These are phyloP conservation scores for Celastrina argiolus DNA, from an alignment of 2,888 invertebrate species.

Conservation along the genomic window DNA sequence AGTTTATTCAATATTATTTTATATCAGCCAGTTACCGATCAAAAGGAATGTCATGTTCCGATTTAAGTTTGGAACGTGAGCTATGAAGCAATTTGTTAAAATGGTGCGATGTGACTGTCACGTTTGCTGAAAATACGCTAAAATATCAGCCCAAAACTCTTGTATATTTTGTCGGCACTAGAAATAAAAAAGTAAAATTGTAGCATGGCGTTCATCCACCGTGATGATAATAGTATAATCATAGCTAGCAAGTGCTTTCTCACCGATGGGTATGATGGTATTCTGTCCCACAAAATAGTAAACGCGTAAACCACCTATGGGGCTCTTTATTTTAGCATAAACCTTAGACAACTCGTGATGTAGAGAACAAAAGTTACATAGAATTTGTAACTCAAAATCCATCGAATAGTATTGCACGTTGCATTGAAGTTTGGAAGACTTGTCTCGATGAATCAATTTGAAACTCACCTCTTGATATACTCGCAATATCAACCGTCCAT, in stretches of 20 bases:
- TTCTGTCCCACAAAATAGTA: background rate
- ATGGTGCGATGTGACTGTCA: background rate
- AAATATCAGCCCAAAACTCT: background rate
- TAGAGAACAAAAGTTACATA: background rate
- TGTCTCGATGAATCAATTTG: slow-evolving; percentile 39
- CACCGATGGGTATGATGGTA: no score
- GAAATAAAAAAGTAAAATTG: background rate
- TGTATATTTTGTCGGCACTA: background rate
- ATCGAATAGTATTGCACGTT: slow-evolving; percentile 1
- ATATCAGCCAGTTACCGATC: background rate
- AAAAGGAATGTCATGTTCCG: slow-evolving; percentile 9
- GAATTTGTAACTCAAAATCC: background rate
- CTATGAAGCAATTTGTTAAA: background rate
- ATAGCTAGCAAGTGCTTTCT: background rate
- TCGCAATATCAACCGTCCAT: slow-evolving; percentile 31
- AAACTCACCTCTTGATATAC: slow-evolving; percentile 27
- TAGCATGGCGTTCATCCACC: background rate
- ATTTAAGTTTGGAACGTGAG: slow-evolving; percentile 1
- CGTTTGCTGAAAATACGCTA: background rate
- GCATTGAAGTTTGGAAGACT: slow-evolving; percentile 46
- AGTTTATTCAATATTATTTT: background rate
- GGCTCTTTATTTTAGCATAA: background rate
- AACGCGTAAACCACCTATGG: background rate
- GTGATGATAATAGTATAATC: background rate
- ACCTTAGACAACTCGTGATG: background rate